Evolutionary conservation across 2,888 invertebrate genomes (phyloP).

Genomic region (Bruchidius siliquastri): DNA sequence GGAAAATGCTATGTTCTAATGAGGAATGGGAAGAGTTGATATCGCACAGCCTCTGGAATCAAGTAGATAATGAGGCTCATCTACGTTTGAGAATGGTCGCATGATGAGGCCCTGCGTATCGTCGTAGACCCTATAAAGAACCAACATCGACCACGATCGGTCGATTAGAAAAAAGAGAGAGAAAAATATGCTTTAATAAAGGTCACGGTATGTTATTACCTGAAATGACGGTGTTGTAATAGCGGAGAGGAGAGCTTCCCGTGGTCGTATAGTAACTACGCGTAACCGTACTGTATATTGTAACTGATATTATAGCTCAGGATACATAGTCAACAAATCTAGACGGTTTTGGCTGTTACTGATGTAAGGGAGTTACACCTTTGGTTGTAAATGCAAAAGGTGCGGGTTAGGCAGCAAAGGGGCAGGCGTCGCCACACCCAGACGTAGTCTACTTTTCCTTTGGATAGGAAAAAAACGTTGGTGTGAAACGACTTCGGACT

Average conservation of each 20-base stretch:
- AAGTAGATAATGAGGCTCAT: neutral
- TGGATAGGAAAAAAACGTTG: too few relatives aligned
- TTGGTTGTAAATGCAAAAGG: too few relatives aligned
- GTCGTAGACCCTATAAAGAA: neutral
- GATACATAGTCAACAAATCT: neutral
- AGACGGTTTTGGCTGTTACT: too few relatives aligned
- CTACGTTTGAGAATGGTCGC: neutral
- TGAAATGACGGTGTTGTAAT: slow-evolving; percentile 29
- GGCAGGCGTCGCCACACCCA: too few relatives aligned
- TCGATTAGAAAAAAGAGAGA: neutral
- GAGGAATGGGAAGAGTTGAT: neutral
- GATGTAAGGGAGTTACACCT: too few relatives aligned
- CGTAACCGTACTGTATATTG: slow-evolving; percentile 8
- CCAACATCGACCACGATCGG: neutral
- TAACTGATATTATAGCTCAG: neutral
- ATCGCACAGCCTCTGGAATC: neutral
- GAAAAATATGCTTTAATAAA: slow-evolving; percentile 13
- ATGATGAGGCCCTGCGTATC: neutral
- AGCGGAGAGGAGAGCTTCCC: slow-evolving; percentile 19
- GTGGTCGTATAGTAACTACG: slow-evolving; percentile 2
- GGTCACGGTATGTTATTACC: slow-evolving; percentile 27
- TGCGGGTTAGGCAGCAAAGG: too few relatives aligned
- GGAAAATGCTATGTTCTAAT: neutral
- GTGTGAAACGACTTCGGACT: too few relatives aligned
- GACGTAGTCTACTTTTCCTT: too few relatives aligned